Conservation (phyloP, 2,113 vertebrate species). For the Percopsis transmontana region DNA sequence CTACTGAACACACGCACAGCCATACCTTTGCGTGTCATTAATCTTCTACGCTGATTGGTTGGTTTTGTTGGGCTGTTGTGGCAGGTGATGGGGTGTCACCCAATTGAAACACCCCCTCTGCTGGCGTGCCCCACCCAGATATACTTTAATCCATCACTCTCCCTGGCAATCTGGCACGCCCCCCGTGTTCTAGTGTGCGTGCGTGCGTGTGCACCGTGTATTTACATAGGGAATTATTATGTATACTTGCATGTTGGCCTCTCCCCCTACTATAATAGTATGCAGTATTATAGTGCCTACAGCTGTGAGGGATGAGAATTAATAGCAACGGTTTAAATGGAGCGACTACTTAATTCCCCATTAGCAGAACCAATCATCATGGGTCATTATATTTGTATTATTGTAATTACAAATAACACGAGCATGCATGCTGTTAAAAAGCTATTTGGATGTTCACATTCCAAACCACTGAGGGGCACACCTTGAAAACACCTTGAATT, state of each 20-base stretch:
- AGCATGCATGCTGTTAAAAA: no score
- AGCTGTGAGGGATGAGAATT: slow-evolving; percentile 6
- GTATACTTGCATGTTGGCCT: slow-evolving; percentile 19
- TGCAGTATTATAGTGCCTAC: no score
- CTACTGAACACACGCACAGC: background rate
- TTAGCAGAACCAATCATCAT: background rate
- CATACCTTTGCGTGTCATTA: background rate
- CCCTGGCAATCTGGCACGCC: slow-evolving; percentile 54
- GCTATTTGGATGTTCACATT: no score
- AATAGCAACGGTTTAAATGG: slow-evolving; percentile 2
- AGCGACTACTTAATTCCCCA: background rate
- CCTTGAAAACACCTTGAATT: no score
- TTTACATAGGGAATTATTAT: slow-evolving; percentile 35
- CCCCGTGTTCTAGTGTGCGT: slow-evolving; percentile 30
- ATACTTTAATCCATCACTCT: slow-evolving; percentile 67
- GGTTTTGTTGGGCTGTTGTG: slow-evolving; percentile 46
- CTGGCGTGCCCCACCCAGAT: slow-evolving; percentile 24
- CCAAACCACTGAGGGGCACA: no score
- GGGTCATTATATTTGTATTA: no score
- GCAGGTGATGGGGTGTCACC: slow-evolving; percentile 67
- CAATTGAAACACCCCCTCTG: slow-evolving; percentile 18
- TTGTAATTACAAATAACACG: no score
- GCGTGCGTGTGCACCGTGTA: slow-evolving; percentile 19
- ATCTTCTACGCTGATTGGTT: slow-evolving; percentile 34
- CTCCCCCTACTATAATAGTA: slow-evolving; percentile 3